Evolutionary conservation across 1,140 invertebrate species (phyloP).

Genomic region (Procambarus virginalis): DNA sequence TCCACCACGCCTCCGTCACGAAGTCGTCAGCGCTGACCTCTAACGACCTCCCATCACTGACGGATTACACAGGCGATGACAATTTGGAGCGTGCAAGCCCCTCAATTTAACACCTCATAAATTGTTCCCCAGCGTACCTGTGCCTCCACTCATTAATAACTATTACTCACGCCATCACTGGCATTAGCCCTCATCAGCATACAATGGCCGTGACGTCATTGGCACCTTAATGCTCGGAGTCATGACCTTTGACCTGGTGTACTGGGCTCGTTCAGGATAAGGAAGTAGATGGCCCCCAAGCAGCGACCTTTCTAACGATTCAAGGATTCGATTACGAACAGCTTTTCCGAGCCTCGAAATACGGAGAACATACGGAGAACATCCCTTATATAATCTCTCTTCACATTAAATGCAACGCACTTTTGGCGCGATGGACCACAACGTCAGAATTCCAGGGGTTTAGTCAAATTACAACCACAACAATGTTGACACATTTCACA

Average conservation of each 20-base stretch:
- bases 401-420: too few species aligned
- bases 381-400: too few species aligned
- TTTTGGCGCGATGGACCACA: too few species aligned
- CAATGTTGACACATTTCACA: too few species aligned
- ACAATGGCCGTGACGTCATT: neutral
- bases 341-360: too few species aligned
- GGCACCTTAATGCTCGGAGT: neutral
- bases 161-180: neutral
- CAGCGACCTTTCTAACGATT: too few species aligned
- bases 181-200: conserved; percentile 2
- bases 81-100: neutral
- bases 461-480: too few species aligned
- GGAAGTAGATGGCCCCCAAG: neutral
- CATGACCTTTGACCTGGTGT: neutral
- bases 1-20: neutral
- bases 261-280: neutral
- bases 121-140: neutral
- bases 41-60: neutral
- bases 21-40: neutral
- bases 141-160: neutral
- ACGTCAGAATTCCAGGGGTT: too few species aligned
- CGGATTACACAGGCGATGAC: neutral
- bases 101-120: neutral
- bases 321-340: too few species aligned
- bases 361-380: too few species aligned